Conservation (phyloP, 2,113 vertebrate species). For the Xenopus laevis region DNA sequence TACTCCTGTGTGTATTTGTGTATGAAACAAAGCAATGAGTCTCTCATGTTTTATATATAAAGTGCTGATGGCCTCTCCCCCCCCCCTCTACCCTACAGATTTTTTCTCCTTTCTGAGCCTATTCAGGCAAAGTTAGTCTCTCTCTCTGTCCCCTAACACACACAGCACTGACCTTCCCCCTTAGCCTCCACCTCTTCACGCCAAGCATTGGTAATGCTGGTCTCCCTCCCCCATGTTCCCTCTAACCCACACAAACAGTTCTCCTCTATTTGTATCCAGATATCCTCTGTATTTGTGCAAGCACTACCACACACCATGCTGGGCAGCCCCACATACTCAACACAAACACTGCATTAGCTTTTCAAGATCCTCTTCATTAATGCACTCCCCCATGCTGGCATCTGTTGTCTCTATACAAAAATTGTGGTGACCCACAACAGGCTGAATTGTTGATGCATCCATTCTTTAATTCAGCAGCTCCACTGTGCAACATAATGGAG, state of each 20-base stretch:
- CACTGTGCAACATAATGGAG: no score
- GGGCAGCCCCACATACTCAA: neutral
- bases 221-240: neutral
- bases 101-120: constrained; percentile 12
- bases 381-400: neutral
- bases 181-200: neutral
- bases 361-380: neutral
- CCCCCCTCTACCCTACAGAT: neutral
- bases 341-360: neutral
- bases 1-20: no score
- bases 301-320: neutral
- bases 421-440: no score
- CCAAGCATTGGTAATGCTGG: neutral
- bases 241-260: constrained; percentile 3
- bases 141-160: neutral
- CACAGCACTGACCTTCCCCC: neutral
- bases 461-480: no score
- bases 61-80: no score
- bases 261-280: neutral
- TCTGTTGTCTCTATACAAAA: neutral
- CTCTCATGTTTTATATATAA: no score
- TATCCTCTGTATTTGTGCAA: neutral
- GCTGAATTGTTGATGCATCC: no score
- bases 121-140: neutral
- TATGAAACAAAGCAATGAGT: no score